Conservation (phyloP, 2,113 vertebrate genomes). For the Pelvicachromis taeniatus region DNA sequence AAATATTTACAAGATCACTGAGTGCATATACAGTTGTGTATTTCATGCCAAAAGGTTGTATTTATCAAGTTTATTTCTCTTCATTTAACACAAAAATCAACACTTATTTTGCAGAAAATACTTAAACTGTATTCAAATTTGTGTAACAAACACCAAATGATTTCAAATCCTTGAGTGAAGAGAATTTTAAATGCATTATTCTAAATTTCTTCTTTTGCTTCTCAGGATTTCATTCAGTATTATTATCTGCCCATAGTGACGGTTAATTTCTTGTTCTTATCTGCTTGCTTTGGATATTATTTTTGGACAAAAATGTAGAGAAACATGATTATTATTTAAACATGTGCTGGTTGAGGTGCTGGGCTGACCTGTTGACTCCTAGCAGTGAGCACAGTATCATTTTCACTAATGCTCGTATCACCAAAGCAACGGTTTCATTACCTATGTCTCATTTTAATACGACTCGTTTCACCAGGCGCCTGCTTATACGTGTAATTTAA, state of each 20-base stretch:
- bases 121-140: background rate
- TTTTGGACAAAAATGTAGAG: background rate
- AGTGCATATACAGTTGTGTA: too few species aligned
- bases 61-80: too few species aligned
- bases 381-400: background rate
- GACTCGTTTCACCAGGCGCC: background rate
- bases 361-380: background rate
- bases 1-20: too few species aligned
- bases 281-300: background rate
- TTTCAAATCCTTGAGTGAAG: background rate
- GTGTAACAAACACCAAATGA: background rate
- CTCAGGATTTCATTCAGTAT: background rate
- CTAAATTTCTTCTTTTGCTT: background rate
- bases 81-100: too few species aligned
- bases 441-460: background rate
- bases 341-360: background rate
- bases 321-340: background rate
- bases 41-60: too few species aligned
- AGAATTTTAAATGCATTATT: background rate
- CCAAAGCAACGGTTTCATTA: background rate
- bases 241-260: background rate
- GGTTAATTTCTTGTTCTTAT: background rate
- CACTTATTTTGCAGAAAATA: background rate
- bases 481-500: background rate
- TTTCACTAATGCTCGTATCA: background rate